Base-by-base conservation (phyloP, 2,888 invertebrate genomes). In the Meta bourneti region DNA sequence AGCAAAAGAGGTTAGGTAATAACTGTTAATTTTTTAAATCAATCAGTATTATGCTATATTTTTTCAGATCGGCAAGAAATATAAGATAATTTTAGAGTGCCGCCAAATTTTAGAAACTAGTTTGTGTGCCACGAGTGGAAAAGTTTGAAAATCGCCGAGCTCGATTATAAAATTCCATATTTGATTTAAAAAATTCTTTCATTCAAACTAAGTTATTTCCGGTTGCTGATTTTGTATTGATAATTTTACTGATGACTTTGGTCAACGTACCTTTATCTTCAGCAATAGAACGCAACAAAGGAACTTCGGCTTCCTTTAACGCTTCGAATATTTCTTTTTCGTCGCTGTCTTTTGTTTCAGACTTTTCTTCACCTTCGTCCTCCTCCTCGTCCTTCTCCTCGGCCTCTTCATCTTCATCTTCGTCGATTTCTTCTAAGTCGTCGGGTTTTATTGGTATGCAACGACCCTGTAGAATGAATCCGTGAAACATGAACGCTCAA, bases 261-360 rank as follows among this genome's bases (percentile, higher is more conserved):
- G 34, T 34, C 11, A 71, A 72, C 9, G 9, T 71, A 91, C 91
- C 83, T 91, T 81, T 74, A n/a, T 88, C 91, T 52, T 84, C 78
- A 48, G 91, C 61, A 20, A 91, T 16, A 48, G 79, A 69, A 61
- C 84, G 61, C 6, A 91, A 51, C 16, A 80, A 16, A 8, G 88
- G 88, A 16, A 91, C 79, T 79, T 78, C 54, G 13, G 34, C 83
- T 78, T 90, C 90, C 7, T 71, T 69, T 8, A 61, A 51, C 6
- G 84, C 84, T 79, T 85, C 79, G 4, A 85, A 49, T 7, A 84
- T 85, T 16, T 84, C 90, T 0, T 71, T 34, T 49, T 89, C 88
- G 0, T 71, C 90, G n/a, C 80, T 51, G n/a, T 85, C 90, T 69
- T 85, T 34, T 19, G 13, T 19, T 49, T 83, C 61, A 6, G 54